phyloP scores from a whole-genome alignment of 2,113 vertebrate species.

The Gambusia affinis region DNA sequence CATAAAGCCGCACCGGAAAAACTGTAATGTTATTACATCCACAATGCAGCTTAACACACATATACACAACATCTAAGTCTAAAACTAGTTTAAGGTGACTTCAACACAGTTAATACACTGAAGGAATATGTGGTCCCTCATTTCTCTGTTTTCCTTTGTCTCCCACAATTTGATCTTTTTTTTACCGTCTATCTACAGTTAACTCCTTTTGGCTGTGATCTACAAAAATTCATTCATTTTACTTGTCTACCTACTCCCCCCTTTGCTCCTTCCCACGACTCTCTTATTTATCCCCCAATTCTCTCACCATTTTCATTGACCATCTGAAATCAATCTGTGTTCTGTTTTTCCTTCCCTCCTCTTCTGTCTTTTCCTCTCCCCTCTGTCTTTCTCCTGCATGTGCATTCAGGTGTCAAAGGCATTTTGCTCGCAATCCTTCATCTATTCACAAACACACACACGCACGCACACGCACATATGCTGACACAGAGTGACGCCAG shows the following conservation, averaged over 20 bases:
- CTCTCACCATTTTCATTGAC: constrained; percentile 56
- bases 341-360: constrained; percentile 38
- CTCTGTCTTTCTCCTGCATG: constrained; percentile 31
- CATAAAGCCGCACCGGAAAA: constrained; percentile 50
- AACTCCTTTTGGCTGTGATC: constrained; percentile 30
- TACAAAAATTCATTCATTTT: constrained; percentile 44
- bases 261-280: constrained; percentile 30
- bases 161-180: not conserved
- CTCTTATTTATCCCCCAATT: constrained; percentile 24
- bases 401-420: constrained; percentile 69
- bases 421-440: constrained; percentile 71
- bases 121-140: not conserved
- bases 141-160: not conserved
- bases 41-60: constrained; percentile 38
- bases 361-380: constrained; percentile 35
- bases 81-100: constrained; percentile 35
- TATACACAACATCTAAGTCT: constrained; percentile 7
- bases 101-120: constrained; percentile 1
- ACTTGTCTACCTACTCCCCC: constrained; percentile 33
- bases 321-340: constrained; percentile 67
- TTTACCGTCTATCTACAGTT: constrained; percentile 7
- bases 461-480: constrained; percentile 25
- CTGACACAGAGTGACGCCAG: constrained; percentile 45
- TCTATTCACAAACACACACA: constrained; percentile 52
- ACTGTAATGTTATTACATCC: constrained; percentile 53